Evolutionary conservation across 2,797 vertebrate genomes (phyloP).

Genomic region (Stomatorhinus walkeri): DNA sequence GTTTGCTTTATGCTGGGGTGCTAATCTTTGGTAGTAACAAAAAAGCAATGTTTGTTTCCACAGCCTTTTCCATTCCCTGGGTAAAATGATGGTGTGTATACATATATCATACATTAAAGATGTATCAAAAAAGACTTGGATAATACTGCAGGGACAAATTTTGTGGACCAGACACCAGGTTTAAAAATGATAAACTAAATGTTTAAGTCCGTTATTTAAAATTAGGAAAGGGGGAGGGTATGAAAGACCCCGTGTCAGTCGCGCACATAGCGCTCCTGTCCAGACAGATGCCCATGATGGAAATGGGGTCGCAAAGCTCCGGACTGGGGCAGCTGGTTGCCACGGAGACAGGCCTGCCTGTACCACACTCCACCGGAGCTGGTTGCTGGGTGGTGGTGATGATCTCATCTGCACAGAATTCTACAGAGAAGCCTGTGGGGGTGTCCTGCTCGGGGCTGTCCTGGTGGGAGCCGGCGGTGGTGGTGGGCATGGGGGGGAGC

Average conservation of each 20-base stretch:
- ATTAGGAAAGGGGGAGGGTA: conserved; percentile 21
- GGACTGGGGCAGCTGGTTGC: conserved; percentile 27
- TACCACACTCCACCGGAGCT: not conserved
- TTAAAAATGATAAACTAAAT: not conserved
- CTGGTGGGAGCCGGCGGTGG: conserved; percentile 23
- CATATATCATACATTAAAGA: not conserved
- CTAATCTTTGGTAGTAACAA: conserved; percentile 12
- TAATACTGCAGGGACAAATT: not conserved
- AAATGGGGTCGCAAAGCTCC: conserved; percentile 48
- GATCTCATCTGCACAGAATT: conserved; percentile 31
- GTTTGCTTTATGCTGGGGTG: too few species aligned
- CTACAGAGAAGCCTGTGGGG: conserved; percentile 39
- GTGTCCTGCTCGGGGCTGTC: conserved; percentile 40
- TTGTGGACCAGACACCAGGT: too few species aligned
- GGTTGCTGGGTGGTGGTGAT: not conserved
- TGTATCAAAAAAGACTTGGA: not conserved
- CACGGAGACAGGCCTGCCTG: conserved; percentile 19
- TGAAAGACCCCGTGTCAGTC: conserved; percentile 55
- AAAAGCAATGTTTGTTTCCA: not conserved
- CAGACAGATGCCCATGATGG: conserved; percentile 66
- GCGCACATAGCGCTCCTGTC: conserved; percentile 70
- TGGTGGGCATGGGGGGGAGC: conserved; percentile 50
- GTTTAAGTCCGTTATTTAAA: not conserved
- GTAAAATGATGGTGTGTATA: not conserved
- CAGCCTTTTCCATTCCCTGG: not conserved